phyloP scores from a whole-genome alignment of 2,888 invertebrate species.

The Eustalomyia histrio region DNA sequence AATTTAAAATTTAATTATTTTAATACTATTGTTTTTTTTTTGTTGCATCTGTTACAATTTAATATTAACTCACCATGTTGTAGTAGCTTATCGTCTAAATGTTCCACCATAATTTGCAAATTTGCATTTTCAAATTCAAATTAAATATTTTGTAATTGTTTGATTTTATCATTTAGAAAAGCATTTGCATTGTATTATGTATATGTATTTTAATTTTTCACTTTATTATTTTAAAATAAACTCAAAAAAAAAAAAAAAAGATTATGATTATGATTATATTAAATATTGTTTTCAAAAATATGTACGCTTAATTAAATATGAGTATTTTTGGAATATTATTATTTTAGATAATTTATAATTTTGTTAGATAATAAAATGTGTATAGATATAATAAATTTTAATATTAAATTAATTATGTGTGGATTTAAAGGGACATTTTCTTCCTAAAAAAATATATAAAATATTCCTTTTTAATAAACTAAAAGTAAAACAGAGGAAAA shows the following conservation, averaged over 20 bases:
- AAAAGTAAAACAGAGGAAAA: too few species aligned
- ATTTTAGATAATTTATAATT: neutral
- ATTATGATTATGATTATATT: neutral
- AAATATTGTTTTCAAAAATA: neutral
- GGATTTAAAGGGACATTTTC: too few species aligned
- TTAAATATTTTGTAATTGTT: conserved; percentile 12
- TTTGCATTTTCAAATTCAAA: conserved; percentile 7
- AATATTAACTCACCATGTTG: too few species aligned
- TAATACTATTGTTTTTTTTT: too few species aligned
- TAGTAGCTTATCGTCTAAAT: too few species aligned
- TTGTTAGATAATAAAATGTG: neutral
- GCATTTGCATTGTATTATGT: conserved; percentile 25
- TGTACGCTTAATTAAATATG: neutral
- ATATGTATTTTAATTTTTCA: conserved; percentile 22
- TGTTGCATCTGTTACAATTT: too few species aligned
- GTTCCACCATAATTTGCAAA: neutral
- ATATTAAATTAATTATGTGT: neutral
- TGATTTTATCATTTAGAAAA: conserved; percentile 24
- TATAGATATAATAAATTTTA: neutral
- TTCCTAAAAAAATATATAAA: too few species aligned
- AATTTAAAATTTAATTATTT: too few species aligned
- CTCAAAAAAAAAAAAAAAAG: neutral
- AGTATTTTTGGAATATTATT: neutral
- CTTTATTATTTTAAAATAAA: neutral
- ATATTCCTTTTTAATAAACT: too few species aligned